Base-by-base conservation (phyloP, 1,140 invertebrate species). In the Aporrectodea caliginosa region DNA sequence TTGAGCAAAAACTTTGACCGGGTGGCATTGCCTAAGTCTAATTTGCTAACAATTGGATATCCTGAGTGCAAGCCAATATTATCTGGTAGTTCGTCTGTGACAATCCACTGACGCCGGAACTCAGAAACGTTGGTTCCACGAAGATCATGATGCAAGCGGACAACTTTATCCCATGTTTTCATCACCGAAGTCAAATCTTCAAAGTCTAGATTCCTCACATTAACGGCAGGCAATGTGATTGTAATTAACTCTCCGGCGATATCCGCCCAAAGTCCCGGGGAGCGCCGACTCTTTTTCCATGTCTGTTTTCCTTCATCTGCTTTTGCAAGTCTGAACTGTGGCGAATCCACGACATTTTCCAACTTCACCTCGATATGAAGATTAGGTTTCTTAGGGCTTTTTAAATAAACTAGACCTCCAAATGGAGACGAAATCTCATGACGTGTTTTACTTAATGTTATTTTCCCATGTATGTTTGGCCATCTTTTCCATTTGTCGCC, bases 1-100 rank as follows among this genome's bases (percentile, higher is more conserved):
- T 80, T 71, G n/a, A 81, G 73, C 33, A 83, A 43, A 72, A 79
- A 81, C n/a, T n/a, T n/a, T n/a, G n/a, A n/a, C n/a, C n/a, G n/a
- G n/a, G n/a, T n/a, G 30, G n/a, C n/a, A n/a, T 77, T 75, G 30
- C 74, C 71, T 30, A 83, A 78, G 71, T 84, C 83, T 16, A 84
- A 35, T 77, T 84, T 82, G 16, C 82, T 83, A 0, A 83, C 82
- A 70, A 84, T 84, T 1, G 84, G 84, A 78, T 83, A 84, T n/a
- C 84, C 84, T 16, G 78, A 77, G 74, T 83, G 83, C 83, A 84
- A 84, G 68, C 84, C 82, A 22, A 82, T 82, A 6, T 22, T 22
- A 76, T 22, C 16, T 35, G 82, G 82, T 75, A 83, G 83, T 32
- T 77, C 77, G 73, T 84, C 83, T 30, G 79, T 69, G 22, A 84